Base-by-base conservation (phyloP, 2,113 vertebrate species). In the Sakesphorus luctuosus region DNA sequence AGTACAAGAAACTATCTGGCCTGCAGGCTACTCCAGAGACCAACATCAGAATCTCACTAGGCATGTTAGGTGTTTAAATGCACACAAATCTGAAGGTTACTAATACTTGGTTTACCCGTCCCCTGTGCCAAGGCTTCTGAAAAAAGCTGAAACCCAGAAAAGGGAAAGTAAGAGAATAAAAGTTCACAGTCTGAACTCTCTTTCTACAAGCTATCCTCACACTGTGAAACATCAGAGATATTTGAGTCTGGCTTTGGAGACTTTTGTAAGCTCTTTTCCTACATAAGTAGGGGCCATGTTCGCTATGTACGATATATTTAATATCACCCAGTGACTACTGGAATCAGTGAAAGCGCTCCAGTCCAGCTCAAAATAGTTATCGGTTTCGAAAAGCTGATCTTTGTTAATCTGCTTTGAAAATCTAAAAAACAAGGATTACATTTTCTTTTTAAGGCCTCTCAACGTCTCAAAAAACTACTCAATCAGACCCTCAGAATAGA, bases 341-440 rank as follows among this genome's bases (percentile, higher is more conserved):
- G 55, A 85, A 80, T 73, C 72, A 94, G 35, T 76, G 50, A 63
- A 69, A 87, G n/a, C 18, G 18, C n/a, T 94, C 43, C n/a, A 62
- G 43, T 82, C 90, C 49, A 83, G 38, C 55, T 77, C 2, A 3
- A 96, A 94, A 93, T n/a, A 93, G 49, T 94, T 76, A 79, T 94
- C 71, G 78, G 49, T 28, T 36, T 84, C 63, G 58, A 62, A 85
- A 93, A 80, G 35, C 29, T 91, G 59, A 79, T 85, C 50, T 73
- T 80, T 63, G 67, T 83, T 93, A 90, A 73, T 85, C 55, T 71
- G 67, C 47, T 83, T 85, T 77, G 21, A 83, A 91, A 90, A 74
- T n/a, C 65, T 75, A 65, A 94, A 94, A 92, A 67, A 80, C 50
- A 74, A 81, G 68, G 23, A 8, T 36, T 36, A 55, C 73, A 91